Evolutionary conservation across 2,797 vertebrate species (phyloP).

Genomic region (Apogon talboti): DNA sequence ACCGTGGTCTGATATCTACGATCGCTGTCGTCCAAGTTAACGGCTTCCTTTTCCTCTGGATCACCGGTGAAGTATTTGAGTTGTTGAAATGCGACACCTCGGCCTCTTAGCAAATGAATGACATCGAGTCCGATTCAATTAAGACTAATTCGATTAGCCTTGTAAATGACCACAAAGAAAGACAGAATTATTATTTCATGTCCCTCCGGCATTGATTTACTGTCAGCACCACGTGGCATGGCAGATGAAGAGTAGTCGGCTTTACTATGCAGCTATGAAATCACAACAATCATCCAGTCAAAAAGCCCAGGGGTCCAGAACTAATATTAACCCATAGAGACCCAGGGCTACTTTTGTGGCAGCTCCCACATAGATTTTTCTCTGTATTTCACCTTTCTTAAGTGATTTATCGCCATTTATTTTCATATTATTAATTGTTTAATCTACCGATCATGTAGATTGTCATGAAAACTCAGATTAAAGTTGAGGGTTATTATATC

Average conservation of each 20-base stretch:
- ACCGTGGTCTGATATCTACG: not conserved
- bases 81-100: constrained; percentile 34
- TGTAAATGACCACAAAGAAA: constrained; percentile 55
- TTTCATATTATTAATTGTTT: no score
- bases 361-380: no score
- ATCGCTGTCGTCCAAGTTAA: not conserved
- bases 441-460: no score
- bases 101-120: constrained; percentile 50
- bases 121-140: constrained; percentile 57
- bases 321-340: not conserved
- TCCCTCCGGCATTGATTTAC: constrained; percentile 54
- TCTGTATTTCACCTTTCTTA: no score
- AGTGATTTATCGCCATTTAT: no score
- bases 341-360: no score
- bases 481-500: no score
- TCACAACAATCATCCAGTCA: constrained; percentile 10
- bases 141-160: constrained; percentile 62
- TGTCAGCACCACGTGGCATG: constrained; percentile 16
- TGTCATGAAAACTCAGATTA: no score
- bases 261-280: constrained; percentile 9
- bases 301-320: not conserved
- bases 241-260: constrained; percentile 2
- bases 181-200: constrained; percentile 52
- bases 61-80: constrained; percentile 20
- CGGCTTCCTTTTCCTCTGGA: not conserved